Conservation (phyloP, 2,113 vertebrate species). For the Triplophysa siluroides region DNA sequence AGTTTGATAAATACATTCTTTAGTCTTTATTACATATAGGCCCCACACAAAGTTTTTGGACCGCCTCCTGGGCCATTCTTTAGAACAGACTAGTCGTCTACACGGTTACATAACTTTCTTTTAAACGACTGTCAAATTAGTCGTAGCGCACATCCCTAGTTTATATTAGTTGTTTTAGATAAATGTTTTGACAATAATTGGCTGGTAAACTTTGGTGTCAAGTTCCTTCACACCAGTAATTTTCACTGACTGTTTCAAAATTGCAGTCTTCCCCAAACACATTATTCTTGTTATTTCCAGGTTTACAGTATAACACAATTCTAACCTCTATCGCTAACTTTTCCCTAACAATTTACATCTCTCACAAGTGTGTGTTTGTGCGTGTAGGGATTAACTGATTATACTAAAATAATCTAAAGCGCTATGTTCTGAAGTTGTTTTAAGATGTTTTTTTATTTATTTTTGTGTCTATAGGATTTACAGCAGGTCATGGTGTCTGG, state of each 20-base stretch:
- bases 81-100: no score
- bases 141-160: no score
- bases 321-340: not conserved
- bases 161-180: not conserved
- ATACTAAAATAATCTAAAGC: no score
- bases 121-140: no score
- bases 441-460: slow-evolving; percentile 2
- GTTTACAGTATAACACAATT: not conserved
- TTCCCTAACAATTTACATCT: slow-evolving; percentile 7
- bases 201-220: slow-evolving; percentile 10
- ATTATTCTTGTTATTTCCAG: not conserved
- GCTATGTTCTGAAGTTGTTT: not conserved
- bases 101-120: no score
- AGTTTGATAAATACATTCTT: no score
- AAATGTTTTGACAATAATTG: not conserved
- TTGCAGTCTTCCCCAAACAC: not conserved
- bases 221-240: slow-evolving; percentile 1
- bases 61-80: no score
- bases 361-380: not conserved
- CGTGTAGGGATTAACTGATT: not conserved
- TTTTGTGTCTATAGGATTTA: slow-evolving; percentile 78
- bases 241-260: not conserved
- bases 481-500: slow-evolving; percentile 99
- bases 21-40: no score
- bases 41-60: no score